Base-by-base conservation (phyloP, 2,888 invertebrate genomes). In the Scaptodrosophila latifasciaeformis region DNA sequence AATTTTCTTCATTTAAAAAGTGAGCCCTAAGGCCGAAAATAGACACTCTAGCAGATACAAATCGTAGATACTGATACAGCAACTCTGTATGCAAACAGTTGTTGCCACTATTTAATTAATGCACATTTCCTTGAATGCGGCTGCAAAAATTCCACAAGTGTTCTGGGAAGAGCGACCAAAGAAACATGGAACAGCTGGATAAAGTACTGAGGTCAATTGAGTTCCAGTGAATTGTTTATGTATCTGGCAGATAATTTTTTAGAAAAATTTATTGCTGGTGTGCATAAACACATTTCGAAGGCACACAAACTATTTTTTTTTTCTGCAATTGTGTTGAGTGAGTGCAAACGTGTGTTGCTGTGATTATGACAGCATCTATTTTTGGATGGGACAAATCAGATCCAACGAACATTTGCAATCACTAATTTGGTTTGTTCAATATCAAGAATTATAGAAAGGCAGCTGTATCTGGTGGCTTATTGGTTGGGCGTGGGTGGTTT, bases 291-390 rank as follows among this genome's bases (percentile, higher is more conserved):
- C n/a, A 2, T 3, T 40, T 40, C 40, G 21, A 29, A 24, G 24
- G 34, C 9, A 12, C 15, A 6, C 46, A 51, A 66, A 59, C 54
- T 7, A 52, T 52, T 51, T 60, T 19, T 29, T 29, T 35, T 18
- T 43, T 44, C 19, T 46, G 31, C 12, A 4, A 35, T 12, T 10
- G 10, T 24, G 37, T 27, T 37, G 15, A 44, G 47, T 46, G 46
- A 34, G 57, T 66, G 56, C 47, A 42, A 29, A 34, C 53, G 39
- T 15, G 44, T 27, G 54, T 29, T 45, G 12, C 43, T 21, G 43
- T 31, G 81, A 66, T 72, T 80, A 67, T 54, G 57, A 53, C 61
- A 72, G 55, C 65, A 60, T 51, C 80, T 74, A 74, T 74, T 81
- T 74, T 62, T 79, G 52, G 70, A 18, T 29, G 29, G 40, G 21